These are phyloP conservation scores for Episyrphus balteatus DNA, from an alignment of 1,140 invertebrate genomes.

Conservation along the genomic window DNA sequence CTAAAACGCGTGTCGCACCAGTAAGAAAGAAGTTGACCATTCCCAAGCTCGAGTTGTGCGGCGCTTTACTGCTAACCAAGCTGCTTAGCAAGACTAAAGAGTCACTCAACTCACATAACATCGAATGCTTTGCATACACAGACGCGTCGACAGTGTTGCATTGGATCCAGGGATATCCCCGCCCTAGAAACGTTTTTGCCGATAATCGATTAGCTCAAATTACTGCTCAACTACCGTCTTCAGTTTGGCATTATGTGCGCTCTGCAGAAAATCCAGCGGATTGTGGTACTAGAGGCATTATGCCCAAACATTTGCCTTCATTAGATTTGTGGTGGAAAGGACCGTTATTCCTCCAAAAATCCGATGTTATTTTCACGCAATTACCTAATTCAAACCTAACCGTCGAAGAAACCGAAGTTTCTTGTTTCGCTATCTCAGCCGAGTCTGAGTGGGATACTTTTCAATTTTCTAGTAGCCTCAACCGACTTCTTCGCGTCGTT, in stretches of 20 bases:
- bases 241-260: constrained; percentile 18
- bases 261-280: constrained; percentile 17
- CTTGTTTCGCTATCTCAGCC: not conserved
- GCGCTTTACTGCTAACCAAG: constrained; percentile 6
- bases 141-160: constrained; percentile 9
- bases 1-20: constrained; percentile 8
- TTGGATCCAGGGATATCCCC: constrained; percentile 4
- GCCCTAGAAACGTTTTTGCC: constrained; percentile 18
- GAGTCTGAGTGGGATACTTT: not conserved
- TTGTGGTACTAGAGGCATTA: constrained; percentile 11
- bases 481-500: not conserved
- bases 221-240: constrained; percentile 7
- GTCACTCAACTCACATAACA: not conserved
- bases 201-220: constrained; percentile 21
- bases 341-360: not conserved
- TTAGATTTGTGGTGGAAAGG: constrained; percentile 5
- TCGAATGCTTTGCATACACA: not conserved
- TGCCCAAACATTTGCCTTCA: not conserved
- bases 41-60: constrained; percentile 12
- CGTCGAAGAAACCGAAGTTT: not conserved
- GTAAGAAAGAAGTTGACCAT: constrained; percentile 5
- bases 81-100: constrained; percentile 2
- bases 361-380: not conserved
- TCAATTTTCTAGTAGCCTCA: not conserved
- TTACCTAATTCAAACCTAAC: not conserved